A percentile compares a stretch with the other conserved stretches of the same genome.
phyloP scores from a whole-genome alignment of 2,888 invertebrate genomes.

The Neelides folsomi region DNA sequence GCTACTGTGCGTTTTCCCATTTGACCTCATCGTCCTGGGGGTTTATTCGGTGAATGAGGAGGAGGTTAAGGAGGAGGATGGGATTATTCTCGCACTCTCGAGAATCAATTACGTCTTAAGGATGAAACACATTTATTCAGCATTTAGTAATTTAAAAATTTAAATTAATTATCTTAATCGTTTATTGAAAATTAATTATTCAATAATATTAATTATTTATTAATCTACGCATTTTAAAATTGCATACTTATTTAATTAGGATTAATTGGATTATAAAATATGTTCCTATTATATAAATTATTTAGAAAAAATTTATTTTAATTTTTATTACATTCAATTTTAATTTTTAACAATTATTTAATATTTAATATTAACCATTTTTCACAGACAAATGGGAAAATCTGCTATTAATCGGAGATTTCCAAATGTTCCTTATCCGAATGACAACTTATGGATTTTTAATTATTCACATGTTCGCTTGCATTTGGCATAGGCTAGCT shows the following conservation, averaged over 20 bases:
- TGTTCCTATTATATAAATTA: no score
- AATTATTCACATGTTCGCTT: conserved; percentile 23
- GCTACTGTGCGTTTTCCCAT: conserved; percentile 22
- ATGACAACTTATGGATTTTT: conserved; percentile 15
- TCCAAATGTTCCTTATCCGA: conserved; percentile 22
- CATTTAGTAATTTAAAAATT: no score
- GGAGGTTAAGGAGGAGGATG: conserved; percentile 5
- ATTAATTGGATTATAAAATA: no score
- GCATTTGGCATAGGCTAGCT: conserved; percentile 28
- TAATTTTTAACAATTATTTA: background rate
- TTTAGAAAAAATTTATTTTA: no score
- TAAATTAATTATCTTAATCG: conserved; percentile 19
- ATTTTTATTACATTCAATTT: no score
- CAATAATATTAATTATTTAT: no score
- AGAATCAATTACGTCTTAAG: conserved; percentile 25
- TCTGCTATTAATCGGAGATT: conserved; percentile 25
- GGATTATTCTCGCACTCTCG: conserved; percentile 15
- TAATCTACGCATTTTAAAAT: no score
- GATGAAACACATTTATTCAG: conserved; percentile 12
- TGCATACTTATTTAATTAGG: no score
- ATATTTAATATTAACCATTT: background rate
- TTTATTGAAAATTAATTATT: background rate
- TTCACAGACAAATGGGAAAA: conserved; percentile 25
- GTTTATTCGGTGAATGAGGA: conserved; percentile 19
- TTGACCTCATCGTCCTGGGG: conserved; percentile 22